Percentiles rank a stretch among this genome's conserved stretches.
These are phyloP conservation scores for Luscinia luscinia DNA, from an alignment of 2,797 vertebrate species.

Conservation along the genomic window DNA sequence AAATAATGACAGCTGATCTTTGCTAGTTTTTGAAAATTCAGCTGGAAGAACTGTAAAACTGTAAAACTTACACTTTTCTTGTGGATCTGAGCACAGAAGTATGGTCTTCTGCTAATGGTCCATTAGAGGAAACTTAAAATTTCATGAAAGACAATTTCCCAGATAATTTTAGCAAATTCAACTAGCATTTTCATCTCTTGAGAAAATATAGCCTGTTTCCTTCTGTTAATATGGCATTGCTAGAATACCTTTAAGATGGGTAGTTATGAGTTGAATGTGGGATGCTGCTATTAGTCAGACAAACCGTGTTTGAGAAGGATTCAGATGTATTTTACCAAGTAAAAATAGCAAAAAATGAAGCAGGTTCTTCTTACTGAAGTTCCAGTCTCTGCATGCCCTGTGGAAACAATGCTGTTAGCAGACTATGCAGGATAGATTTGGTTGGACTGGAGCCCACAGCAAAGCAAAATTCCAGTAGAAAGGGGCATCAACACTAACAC, in stretches of 20 bases:
- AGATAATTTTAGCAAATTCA: not conserved
- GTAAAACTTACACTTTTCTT: not conserved
- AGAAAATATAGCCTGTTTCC: not conserved
- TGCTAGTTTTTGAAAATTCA: not conserved
- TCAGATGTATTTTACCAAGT: not conserved
- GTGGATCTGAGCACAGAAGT: not conserved
- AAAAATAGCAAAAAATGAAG: not conserved
- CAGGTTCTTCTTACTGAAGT: not conserved
- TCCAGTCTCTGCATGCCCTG: not conserved
- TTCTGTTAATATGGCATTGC: not conserved
- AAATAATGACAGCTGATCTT: not conserved
- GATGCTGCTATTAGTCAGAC: not conserved
- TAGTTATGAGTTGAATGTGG: not conserved
- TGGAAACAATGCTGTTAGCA: not conserved
- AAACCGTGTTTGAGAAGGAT: not conserved
- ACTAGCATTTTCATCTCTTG: not conserved
- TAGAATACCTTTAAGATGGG: not conserved
- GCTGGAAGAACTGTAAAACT: not conserved
- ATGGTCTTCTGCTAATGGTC: not conserved
- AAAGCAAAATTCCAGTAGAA: not conserved
- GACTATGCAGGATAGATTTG: not conserved
- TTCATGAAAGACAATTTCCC: not conserved
- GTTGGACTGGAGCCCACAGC: not conserved
- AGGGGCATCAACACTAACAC: not conserved
- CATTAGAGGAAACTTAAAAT: not conserved